phyloP scores from a whole-genome alignment of 23 tunicate species.

The Halocynthia roretzi region DNA sequence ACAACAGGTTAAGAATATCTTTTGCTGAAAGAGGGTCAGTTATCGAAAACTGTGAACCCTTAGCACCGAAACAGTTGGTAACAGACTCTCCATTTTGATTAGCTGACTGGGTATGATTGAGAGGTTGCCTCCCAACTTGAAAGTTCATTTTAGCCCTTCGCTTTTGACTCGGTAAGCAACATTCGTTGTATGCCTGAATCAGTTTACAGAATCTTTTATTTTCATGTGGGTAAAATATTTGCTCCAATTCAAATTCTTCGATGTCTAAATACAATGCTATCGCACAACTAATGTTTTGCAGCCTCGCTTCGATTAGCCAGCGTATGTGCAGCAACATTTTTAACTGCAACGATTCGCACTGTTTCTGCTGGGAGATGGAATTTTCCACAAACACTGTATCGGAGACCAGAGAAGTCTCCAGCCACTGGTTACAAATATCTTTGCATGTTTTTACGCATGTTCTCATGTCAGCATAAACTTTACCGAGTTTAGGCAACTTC shows the following conservation, averaged over 20 bases:
- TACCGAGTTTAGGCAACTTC: slow-evolving; percentile 59
- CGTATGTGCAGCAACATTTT: slow-evolving; percentile 35
- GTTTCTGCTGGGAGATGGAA: not conserved
- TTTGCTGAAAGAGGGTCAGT: slow-evolving; percentile 8
- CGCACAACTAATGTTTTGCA: slow-evolving; percentile 35
- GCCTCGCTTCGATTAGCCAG: slow-evolving; percentile 32
- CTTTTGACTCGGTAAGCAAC: not conserved
- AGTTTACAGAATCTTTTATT: slow-evolving; percentile 79
- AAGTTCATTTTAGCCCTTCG: not conserved
- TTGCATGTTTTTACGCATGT: slow-evolving; percentile 62
- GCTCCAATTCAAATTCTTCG: slow-evolving; percentile 30
- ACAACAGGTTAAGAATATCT: not conserved
- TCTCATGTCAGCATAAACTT: slow-evolving; percentile 76
- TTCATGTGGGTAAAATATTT: slow-evolving; percentile 28
- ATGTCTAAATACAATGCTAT: slow-evolving; percentile 11
- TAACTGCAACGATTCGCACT: slow-evolving; percentile 15
- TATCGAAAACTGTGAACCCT: not conserved
- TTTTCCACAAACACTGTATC: not conserved
- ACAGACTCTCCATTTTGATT: not conserved
- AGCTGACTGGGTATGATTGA: not conserved
- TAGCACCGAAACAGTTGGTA: not conserved
- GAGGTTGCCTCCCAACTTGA: not conserved
- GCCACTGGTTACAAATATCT: slow-evolving; percentile 36
- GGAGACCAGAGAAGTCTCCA: not conserved
- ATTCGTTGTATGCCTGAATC: slow-evolving; percentile 60